Evolutionary conservation across 1,140 invertebrate species (phyloP).

Genomic region (Schlechtendalia chinensis): DNA sequence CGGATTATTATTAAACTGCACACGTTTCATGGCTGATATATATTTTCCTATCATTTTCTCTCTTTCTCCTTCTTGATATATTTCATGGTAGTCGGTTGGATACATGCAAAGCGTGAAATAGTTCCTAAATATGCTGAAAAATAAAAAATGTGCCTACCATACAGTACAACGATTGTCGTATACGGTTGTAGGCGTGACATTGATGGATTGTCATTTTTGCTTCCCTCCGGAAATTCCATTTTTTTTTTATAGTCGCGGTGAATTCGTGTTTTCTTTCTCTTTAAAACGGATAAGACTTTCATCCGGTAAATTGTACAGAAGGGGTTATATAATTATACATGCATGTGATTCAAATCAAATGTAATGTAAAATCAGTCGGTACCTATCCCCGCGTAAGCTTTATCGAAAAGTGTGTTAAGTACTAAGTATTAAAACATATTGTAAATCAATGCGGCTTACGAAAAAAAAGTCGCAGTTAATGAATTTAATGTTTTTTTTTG

Average conservation of each 20-base stretch:
- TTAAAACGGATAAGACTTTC: constrained; percentile 38
- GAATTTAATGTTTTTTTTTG: background rate
- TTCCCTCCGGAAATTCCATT: constrained; percentile 7
- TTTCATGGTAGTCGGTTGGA: constrained; percentile 21
- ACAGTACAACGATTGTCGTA: constrained; percentile 35
- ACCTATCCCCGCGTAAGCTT: background rate
- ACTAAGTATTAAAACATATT: background rate
- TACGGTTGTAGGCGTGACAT: background rate
- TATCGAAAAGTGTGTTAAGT: background rate
- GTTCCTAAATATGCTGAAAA: constrained; percentile 28
- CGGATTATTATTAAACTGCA: constrained; percentile 37
- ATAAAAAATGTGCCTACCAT: constrained; percentile 27
- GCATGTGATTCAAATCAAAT: constrained; percentile 19
- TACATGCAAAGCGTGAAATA: constrained; percentile 38
- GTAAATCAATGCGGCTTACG: constrained; percentile 9
- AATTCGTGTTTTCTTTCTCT: constrained; percentile 27
- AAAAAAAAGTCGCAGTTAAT: background rate
- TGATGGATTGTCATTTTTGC: constrained; percentile 36
- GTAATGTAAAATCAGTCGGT: background rate
- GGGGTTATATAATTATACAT: background rate
- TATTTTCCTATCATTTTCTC: background rate
- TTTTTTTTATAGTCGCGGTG: constrained; percentile 5
- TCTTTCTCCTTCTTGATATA: background rate
- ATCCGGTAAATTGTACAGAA: constrained; percentile 31
- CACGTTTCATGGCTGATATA: constrained; percentile 36